Evolutionary conservation across 2,113 vertebrate genomes (phyloP).

Genomic region (Apeltes quadracus): DNA sequence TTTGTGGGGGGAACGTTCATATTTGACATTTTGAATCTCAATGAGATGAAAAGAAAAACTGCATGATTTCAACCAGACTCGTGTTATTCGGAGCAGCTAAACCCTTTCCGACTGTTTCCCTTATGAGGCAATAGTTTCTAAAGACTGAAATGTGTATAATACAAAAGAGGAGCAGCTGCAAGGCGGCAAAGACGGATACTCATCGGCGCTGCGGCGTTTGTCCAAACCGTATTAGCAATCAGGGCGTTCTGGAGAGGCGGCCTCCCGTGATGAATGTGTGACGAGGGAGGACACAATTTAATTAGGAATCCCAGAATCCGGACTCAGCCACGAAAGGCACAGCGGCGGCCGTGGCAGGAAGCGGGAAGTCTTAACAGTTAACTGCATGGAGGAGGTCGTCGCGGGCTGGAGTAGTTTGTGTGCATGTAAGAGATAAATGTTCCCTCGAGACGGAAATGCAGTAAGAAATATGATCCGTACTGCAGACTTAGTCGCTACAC

Average conservation of each 20-base stretch:
- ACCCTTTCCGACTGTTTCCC: slow-evolving; percentile 22
- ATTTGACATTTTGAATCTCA: slow-evolving; percentile 21
- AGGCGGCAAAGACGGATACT: slow-evolving; percentile 52
- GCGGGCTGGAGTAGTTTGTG: background rate
- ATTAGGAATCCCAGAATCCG: slow-evolving; percentile 57
- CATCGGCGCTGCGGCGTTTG: slow-evolving; percentile 33
- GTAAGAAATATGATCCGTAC: background rate
- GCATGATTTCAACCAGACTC: slow-evolving; percentile 10
- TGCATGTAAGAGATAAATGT: slow-evolving; percentile 14
- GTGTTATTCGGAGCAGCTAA: background rate
- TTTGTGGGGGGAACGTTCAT: slow-evolving; percentile 1
- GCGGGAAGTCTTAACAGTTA: slow-evolving; percentile 49
- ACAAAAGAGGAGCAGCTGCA: slow-evolving; percentile 52
- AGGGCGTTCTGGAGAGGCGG: slow-evolving; percentile 53
- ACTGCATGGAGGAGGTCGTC: slow-evolving; percentile 16
- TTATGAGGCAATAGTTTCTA: background rate
- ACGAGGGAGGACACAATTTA: slow-evolving; percentile 47
- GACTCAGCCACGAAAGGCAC: slow-evolving; percentile 25
- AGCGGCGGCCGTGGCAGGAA: slow-evolving; percentile 43
- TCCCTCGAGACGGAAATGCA: background rate
- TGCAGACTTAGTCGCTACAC: background rate
- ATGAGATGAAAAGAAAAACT: background rate
- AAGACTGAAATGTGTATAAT: slow-evolving; percentile 15
- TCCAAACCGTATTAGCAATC: slow-evolving; percentile 55
- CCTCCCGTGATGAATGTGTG: slow-evolving; percentile 60